Conservation (phyloP, 2,797 vertebrate genomes). For the Macropus fuliginosus region DNA sequence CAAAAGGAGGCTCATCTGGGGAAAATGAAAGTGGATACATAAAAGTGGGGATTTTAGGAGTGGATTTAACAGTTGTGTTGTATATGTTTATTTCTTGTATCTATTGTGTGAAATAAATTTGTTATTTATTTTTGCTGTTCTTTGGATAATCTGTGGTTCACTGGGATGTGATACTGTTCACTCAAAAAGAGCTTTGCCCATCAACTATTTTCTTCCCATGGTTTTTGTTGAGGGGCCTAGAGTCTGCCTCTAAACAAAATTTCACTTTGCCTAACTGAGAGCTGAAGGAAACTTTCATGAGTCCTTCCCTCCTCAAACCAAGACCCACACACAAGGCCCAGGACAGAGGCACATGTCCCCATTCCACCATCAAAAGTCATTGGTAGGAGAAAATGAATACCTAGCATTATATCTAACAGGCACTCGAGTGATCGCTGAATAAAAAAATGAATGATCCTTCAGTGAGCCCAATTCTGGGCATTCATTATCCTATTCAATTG, state of each 20-base stretch:
- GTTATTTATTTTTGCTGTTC: slow-evolving; percentile 26
- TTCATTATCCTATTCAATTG: neutral
- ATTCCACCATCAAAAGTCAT: neutral
- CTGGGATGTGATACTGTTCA: neutral
- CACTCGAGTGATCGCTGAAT: neutral
- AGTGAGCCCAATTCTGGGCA: neutral
- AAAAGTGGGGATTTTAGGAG: slow-evolving; percentile 12
- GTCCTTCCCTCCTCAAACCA: neutral
- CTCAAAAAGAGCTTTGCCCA: neutral
- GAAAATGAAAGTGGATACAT: slow-evolving; percentile 3
- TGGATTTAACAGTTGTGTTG: slow-evolving; percentile 9
- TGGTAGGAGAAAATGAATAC: neutral
- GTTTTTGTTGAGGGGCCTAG: neutral
- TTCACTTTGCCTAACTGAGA: neutral
- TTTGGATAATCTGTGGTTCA: neutral
- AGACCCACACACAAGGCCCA: neutral
- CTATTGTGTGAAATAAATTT: slow-evolving; percentile 19
- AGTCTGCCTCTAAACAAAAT: neutral
- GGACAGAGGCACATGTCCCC: neutral
- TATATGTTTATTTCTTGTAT: slow-evolving; percentile 33
- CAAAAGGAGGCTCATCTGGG: neutral
- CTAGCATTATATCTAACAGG: neutral
- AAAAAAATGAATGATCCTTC: neutral
- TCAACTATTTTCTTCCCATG: neutral
- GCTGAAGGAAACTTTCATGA: neutral